Evolutionary conservation across 1,140 invertebrate genomes (phyloP).

Genomic region (Harlomillsia oculata): DNA sequence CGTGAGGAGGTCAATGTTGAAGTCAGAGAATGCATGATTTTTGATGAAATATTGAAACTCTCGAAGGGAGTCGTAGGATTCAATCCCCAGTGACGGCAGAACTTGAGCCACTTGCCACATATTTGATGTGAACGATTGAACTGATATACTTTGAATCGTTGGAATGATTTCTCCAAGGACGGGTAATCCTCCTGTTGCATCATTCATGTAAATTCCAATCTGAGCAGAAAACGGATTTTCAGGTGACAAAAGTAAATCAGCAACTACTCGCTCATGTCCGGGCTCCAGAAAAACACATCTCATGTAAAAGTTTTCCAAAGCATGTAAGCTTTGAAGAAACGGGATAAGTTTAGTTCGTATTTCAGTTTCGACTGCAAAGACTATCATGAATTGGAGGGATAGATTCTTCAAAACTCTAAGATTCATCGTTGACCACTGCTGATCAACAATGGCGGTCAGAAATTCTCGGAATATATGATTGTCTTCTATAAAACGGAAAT

Average conservation of each 20-base stretch:
- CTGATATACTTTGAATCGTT: constrained; percentile 3
- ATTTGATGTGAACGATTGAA: constrained; percentile 21
- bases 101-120: constrained; percentile 16
- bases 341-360: constrained; percentile 22
- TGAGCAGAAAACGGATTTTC: not conserved
- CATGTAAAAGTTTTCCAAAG: constrained; percentile 10
- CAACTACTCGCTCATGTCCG: constrained; percentile 13
- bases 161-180: not conserved
- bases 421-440: constrained; percentile 17
- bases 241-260: constrained; percentile 10
- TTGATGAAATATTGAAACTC: constrained; percentile 35
- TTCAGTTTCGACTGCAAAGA: constrained; percentile 18
- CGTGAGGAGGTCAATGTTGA: constrained; percentile 25
- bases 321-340: constrained; percentile 12
- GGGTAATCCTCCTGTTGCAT: constrained; percentile 10
- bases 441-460: constrained; percentile 21
- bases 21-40: constrained; percentile 23
- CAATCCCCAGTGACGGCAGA: constrained; percentile 10
- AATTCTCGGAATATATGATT: constrained; percentile 30
- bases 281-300: constrained; percentile 23
- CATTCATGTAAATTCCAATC: constrained; percentile 28
- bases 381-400: constrained; percentile 24
- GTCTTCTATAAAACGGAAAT: constrained; percentile 26
- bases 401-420: constrained; percentile 16
- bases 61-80: not conserved